These are phyloP conservation scores for Clostera curtula DNA, from an alignment of 2,888 invertebrate species.

Conservation along the genomic window DNA sequence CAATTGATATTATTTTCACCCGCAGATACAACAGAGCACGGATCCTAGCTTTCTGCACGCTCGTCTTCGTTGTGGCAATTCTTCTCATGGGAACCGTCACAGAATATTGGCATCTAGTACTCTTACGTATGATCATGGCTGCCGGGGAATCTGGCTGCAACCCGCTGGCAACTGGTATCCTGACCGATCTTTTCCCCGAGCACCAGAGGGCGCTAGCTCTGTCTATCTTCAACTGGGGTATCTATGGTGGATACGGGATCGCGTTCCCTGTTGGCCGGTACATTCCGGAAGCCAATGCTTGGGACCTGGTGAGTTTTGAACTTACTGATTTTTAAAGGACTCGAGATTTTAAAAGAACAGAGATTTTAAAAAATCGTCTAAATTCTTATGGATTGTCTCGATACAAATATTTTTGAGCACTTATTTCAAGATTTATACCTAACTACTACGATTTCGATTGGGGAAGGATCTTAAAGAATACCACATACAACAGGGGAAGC, in stretches of 20 bases:
- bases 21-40: slow-evolving; percentile 80
- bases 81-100: slow-evolving; percentile 88
- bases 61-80: slow-evolving; percentile 88
- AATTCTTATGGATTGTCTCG: too few species aligned
- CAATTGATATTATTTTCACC: slow-evolving; percentile 4
- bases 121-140: slow-evolving; percentile 90
- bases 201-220: slow-evolving; percentile 89
- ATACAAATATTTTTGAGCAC: too few species aligned
- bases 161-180: slow-evolving; percentile 88
- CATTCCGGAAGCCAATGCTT: slow-evolving; percentile 82
- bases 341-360: not conserved
- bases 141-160: slow-evolving; percentile 93
- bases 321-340: not conserved
- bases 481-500: too few species aligned
- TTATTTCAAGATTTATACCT: too few species aligned
- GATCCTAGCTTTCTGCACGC: slow-evolving; percentile 83
- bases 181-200: slow-evolving; percentile 87
- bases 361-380: too few species aligned
- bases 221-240: slow-evolving; percentile 97
- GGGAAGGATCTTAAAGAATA: too few species aligned
- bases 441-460: too few species aligned
- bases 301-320: slow-evolving; percentile 78
- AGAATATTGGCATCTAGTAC: slow-evolving; percentile 92
- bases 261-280: slow-evolving; percentile 94
- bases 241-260: slow-evolving; percentile 94